phyloP scores from a whole-genome alignment of 2,888 invertebrate genomes.

The Lithosia quadra region DNA sequence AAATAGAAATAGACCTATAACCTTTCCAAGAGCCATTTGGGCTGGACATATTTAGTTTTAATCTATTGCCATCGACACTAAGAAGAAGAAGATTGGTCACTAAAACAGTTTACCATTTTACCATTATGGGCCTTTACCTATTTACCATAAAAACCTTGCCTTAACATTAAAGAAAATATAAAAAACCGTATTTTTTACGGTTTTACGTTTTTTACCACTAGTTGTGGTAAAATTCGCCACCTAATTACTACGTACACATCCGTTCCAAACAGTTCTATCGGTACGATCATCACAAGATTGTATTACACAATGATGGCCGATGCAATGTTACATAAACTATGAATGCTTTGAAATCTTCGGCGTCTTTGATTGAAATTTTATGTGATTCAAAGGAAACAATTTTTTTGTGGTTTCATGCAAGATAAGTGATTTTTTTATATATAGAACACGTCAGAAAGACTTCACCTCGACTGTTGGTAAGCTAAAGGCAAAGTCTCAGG shows the following conservation, averaged over 20 bases:
- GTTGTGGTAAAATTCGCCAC: constrained; percentile 27
- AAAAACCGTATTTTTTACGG: neutral
- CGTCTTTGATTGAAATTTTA: neutral
- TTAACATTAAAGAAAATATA: neutral
- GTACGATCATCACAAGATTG: constrained; percentile 60
- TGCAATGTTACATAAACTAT: constrained; percentile 24
- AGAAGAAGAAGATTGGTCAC: no score
- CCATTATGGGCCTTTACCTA: no score
- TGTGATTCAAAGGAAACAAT: neutral
- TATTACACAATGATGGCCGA: constrained; percentile 62
- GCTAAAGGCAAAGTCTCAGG: no score
- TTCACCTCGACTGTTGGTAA: no score
- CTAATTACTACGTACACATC: constrained; percentile 55
- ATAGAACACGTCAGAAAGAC: no score
- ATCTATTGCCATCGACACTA: no score
- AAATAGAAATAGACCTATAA: no score
- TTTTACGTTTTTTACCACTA: neutral
- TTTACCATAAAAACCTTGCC: no score
- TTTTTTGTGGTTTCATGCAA: neutral
- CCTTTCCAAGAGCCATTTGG: no score
- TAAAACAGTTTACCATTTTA: no score
- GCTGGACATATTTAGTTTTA: no score
- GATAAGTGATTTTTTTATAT: no score
- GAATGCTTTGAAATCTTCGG: neutral
- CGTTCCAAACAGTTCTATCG: constrained; percentile 53